Conservation (phyloP, 2,797 vertebrate genomes). For the Botia almorhae region DNA sequence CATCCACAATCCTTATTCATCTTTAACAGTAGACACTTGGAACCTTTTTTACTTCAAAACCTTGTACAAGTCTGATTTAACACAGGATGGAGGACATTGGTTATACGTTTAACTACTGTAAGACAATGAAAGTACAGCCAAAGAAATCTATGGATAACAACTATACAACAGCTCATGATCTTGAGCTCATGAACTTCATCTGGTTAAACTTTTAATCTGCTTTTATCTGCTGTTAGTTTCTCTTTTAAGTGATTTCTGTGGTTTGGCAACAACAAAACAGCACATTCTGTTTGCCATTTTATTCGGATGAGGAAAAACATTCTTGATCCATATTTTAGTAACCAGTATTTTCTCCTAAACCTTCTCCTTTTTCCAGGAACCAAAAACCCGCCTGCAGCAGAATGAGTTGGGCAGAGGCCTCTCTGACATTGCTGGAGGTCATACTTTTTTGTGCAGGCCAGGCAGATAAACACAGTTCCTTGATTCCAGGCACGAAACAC, state of each 20-base stretch:
- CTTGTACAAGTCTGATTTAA: too few species aligned
- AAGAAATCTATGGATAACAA: too few species aligned
- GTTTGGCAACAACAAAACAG: not conserved
- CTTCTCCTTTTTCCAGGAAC: slow-evolving; percentile 57
- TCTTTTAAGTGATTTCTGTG: not conserved
- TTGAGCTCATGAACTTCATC: too few species aligned
- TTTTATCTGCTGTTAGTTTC: slow-evolving; percentile 21
- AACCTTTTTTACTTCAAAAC: too few species aligned
- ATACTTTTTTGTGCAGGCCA: slow-evolving; percentile 62
- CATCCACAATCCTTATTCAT: slow-evolving; percentile 4
- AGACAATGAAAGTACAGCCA: too few species aligned
- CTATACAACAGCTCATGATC: too few species aligned
- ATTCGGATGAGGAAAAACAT: not conserved
- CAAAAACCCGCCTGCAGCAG: slow-evolving; percentile 52
- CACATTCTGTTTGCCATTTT: not conserved
- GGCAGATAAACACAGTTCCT: slow-evolving; percentile 81
- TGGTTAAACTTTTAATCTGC: slow-evolving; percentile 47
- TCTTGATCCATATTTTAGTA: too few species aligned
- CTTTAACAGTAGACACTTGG: not conserved
- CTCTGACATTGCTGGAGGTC: slow-evolving; percentile 81
- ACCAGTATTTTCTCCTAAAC: too few species aligned
- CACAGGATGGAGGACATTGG: too few species aligned
- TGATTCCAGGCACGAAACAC: slow-evolving; percentile 85
- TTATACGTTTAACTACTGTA: too few species aligned
- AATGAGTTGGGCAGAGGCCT: slow-evolving; percentile 67